Evolutionary conservation across 2,113 vertebrate species (phyloP).

Genomic region (Hydropotes inermis): DNA sequence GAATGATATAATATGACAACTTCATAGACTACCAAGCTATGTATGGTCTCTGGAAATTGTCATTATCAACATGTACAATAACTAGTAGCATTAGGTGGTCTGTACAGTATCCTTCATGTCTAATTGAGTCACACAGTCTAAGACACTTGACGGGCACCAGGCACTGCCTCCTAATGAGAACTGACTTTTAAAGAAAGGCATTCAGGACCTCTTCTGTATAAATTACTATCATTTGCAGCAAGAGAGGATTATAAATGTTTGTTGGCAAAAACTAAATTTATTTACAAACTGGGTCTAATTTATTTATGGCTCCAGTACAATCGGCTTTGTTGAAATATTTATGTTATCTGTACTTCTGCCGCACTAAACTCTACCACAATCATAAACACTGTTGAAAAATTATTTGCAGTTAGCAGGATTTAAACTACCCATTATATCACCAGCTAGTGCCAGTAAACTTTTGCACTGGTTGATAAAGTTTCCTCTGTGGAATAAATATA

Average conservation of each 20-base stretch:
- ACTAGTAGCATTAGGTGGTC: constrained; percentile 83
- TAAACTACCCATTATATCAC: constrained; percentile 88
- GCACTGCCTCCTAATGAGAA: constrained; percentile 81
- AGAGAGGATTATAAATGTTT: constrained; percentile 83
- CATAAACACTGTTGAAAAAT: constrained; percentile 86
- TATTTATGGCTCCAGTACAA: constrained; percentile 83
- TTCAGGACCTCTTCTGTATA: constrained; percentile 76
- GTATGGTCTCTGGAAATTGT: constrained; percentile 81
- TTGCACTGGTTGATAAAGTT: constrained; percentile 84
- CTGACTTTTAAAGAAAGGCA: constrained; percentile 83
- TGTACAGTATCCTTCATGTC: constrained; percentile 85
- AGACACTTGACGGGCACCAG: constrained; percentile 89
- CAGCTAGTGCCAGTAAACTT: constrained; percentile 83
- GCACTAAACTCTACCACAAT: constrained; percentile 80
- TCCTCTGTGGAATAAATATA: constrained; percentile 83
- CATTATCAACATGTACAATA: constrained; percentile 86
- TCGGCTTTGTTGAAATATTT: constrained; percentile 85
- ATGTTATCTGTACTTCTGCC: constrained; percentile 84
- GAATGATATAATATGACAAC: constrained; percentile 75
- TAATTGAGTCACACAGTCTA: constrained; percentile 86
- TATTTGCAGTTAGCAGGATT: constrained; percentile 86
- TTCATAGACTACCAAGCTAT: constrained; percentile 71
- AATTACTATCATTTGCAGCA: constrained; percentile 82
- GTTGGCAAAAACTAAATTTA: constrained; percentile 80
- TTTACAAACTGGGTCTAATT: constrained; percentile 85